Evolutionary conservation across 2,797 vertebrate genomes (phyloP).

Genomic region (Danio kyathit): DNA sequence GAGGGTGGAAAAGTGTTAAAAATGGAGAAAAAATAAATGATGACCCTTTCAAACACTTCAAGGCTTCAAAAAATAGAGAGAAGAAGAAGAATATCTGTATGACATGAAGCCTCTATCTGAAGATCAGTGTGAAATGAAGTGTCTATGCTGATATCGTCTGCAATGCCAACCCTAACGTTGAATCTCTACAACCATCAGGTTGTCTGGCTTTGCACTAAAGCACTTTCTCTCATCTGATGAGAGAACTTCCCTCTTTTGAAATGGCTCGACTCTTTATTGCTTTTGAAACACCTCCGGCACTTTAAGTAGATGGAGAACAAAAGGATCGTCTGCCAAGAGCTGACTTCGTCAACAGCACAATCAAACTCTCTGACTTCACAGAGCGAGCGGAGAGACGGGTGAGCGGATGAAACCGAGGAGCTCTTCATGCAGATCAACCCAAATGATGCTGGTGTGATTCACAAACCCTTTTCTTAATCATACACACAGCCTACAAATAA

Average conservation of each 20-base stretch:
- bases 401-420: conserved; percentile 67
- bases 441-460: conserved; percentile 70
- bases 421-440: conserved; percentile 66
- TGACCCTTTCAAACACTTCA: background rate
- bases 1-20: background rate
- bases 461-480: conserved; percentile 70
- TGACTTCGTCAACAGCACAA: conserved; percentile 73
- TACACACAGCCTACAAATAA: conserved; percentile 70
- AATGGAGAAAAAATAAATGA: background rate
- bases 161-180: conserved; percentile 57
- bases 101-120: conserved; percentile 35
- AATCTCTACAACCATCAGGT: conserved; percentile 62
- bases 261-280: conserved; percentile 69
- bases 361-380: conserved; percentile 75
- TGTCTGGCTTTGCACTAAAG: conserved; percentile 63
- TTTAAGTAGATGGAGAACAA: conserved; percentile 74
- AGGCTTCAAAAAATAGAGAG: background rate
- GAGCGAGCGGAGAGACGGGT: conserved; percentile 61
- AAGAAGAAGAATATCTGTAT: background rate
- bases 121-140: conserved; percentile 60
- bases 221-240: conserved; percentile 65
- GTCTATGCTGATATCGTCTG: conserved; percentile 60
- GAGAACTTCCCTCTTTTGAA: conserved; percentile 70
- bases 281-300: conserved; percentile 73
- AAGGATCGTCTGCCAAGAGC: conserved; percentile 69